Evolutionary conservation across 2,797 vertebrate species (phyloP), one percentile per base, ranked within the genome.

Genomic region (Ataeniobius toweri): DNA sequence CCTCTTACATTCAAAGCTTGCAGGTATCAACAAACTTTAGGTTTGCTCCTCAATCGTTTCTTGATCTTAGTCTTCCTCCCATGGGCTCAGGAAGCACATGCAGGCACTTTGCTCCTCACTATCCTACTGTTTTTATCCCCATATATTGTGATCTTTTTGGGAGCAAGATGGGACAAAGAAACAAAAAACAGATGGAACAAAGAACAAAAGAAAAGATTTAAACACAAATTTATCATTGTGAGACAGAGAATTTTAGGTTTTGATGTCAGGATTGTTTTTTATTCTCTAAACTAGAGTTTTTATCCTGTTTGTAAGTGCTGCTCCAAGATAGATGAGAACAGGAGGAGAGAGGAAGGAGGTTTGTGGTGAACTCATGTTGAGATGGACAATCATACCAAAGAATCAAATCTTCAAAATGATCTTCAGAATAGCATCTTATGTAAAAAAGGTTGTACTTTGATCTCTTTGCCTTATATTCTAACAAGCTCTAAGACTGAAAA

Each of bases 231-330:
- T 72, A 58, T 55, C 48, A 1, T 7, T 83, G 80, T 79, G 82
- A 87, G 87, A 84, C 77, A 75, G 76, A 89, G 81, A 80, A 86
- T 79, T 84, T 83, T 74, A 79, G 75, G 85, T 84, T 91, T 83
- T 87, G 83, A 88, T 84, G 88, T 88, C 83, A 4, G 74, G 76
- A 76, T 80, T 80, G 82, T 80, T 77, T 88, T 26, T 0, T 71
- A 58, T 81, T 81, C 84, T 85, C 71, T 9, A 77, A 84, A 83
- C 80, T 81, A 74, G 81, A 46, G 5, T 53, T 53, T 20, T 53
- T 53, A 20, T 53, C 20, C 16, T 20, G 51, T 53, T 53, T 53
- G 9, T 20, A 22, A 4, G 16, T 20, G 5, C 9, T 53, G 16
- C 20, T 53, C 51, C 51, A 53, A 20, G 51, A 6, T 20, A 20